phyloP scores from a whole-genome alignment of 2,888 invertebrate species.

The Netelia virgata region DNA sequence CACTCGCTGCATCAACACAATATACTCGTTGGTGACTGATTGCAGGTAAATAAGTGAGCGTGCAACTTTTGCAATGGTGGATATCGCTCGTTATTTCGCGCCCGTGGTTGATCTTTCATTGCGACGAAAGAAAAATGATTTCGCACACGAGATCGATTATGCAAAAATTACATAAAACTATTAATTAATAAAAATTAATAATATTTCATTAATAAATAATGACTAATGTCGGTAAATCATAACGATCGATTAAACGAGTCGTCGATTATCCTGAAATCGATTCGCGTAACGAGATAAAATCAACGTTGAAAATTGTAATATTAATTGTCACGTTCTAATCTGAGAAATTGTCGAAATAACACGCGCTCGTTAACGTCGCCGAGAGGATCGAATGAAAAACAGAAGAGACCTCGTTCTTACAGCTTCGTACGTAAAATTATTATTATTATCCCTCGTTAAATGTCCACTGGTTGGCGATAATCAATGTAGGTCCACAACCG shows the following conservation, averaged over 20 bases:
- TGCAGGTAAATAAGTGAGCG: slow-evolving; percentile 3
- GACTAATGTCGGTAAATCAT: no score
- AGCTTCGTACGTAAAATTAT: not conserved
- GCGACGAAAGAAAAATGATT: not conserved
- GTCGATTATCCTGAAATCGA: no score
- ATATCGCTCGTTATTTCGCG: not conserved
- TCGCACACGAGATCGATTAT: not conserved
- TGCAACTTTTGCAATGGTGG: not conserved
- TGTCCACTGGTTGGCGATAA: slow-evolving; percentile 10
- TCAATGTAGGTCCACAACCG: slow-evolving; percentile 41
- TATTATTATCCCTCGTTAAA: slow-evolving; percentile 14
- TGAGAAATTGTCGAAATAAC: slow-evolving; percentile 11
- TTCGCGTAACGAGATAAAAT: no score
- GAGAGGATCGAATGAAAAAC: no score
- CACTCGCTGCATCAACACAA: not conserved
- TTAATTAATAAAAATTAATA: no score
- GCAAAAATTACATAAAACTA: not conserved
- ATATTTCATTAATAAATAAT: no score
- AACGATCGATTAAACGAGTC: no score
- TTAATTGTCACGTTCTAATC: not conserved
- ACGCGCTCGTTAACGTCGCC: not conserved
- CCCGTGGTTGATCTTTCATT: not conserved
- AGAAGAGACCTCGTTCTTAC: no score
- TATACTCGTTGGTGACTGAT: not conserved
- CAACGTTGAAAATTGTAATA: no score